Percentiles rank a stretch among this genome's conserved stretches.
phyloP scores from a whole-genome alignment of 2,797 vertebrate species.

The Fistularia tabacaria region DNA sequence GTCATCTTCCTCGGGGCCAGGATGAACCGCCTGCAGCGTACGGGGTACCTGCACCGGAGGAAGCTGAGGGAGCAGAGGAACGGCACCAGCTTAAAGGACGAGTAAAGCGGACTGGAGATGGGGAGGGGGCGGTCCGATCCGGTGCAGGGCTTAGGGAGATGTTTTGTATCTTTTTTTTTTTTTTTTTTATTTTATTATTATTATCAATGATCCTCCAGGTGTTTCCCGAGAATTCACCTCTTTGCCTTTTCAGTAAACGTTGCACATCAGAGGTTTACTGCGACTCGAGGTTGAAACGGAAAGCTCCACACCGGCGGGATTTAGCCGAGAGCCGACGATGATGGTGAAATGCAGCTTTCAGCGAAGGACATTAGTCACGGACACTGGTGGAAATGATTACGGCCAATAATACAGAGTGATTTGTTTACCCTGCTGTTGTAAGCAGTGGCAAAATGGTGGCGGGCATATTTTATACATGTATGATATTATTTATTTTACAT shows the following conservation, averaged over 20 bases:
- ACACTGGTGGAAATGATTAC: conserved; percentile 30
- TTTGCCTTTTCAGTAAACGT: conserved; percentile 29
- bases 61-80: conserved; percentile 77
- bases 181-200: too few species aligned
- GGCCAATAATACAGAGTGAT: conserved; percentile 19
- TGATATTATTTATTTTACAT: conserved; percentile 60
- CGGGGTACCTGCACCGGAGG: conserved; percentile 76
- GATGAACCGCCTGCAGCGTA: conserved; percentile 74
- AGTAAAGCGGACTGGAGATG: conserved; percentile 24
- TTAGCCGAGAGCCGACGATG: conserved; percentile 10
- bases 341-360: conserved; percentile 28
- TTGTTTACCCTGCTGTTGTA: conserved; percentile 73
- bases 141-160: conserved; percentile 6
- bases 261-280: conserved; percentile 19
- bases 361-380: conserved; percentile 27
- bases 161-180: conserved; percentile 3
- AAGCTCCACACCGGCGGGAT: conserved; percentile 23
- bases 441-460: conserved; percentile 66
- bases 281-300: conserved; percentile 5
- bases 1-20: conserved; percentile 65
- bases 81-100: conserved; percentile 46
- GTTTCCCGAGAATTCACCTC: conserved; percentile 24
- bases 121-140: background rate
- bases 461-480: conserved; percentile 43
- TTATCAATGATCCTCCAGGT: too few species aligned